These are phyloP conservation scores for Tenodera sinensis DNA, from an alignment of 2,888 invertebrate species.

Conservation along the genomic window DNA sequence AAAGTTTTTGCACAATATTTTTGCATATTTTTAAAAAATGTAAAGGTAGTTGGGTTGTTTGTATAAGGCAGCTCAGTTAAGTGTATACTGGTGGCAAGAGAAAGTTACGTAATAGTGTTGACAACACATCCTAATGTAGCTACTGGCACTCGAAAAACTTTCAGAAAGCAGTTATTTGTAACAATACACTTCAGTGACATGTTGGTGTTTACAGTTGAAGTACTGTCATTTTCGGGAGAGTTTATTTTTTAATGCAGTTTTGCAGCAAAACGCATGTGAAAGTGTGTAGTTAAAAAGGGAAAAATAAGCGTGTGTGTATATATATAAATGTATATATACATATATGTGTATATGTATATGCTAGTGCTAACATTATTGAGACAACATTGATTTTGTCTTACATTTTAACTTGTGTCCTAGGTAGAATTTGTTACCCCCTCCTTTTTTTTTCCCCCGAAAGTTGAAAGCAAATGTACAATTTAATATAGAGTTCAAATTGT, in stretches of 20 bases:
- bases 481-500: not conserved
- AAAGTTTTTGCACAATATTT: not conserved
- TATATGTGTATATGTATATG: not conserved
- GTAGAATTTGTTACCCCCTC: not conserved
- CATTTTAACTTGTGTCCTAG: not conserved
- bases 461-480: not conserved
- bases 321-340: not conserved
- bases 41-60: not conserved
- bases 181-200: not conserved
- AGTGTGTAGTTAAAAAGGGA: not conserved
- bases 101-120: not conserved
- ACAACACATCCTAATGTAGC: not conserved
- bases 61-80: not conserved
- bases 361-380: not conserved
- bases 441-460: not conserved
- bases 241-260: not conserved
- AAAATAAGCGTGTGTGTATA: not conserved
- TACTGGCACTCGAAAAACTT: not conserved
- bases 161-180: not conserved
- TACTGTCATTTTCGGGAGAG: not conserved
- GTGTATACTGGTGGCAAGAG: not conserved
- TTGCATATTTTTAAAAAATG: not conserved
- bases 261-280: not conserved
- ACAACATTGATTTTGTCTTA: not conserved
- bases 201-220: not conserved